phyloP scores from a whole-genome alignment of 2,888 invertebrate genomes.

The Zygaena filipendulae region DNA sequence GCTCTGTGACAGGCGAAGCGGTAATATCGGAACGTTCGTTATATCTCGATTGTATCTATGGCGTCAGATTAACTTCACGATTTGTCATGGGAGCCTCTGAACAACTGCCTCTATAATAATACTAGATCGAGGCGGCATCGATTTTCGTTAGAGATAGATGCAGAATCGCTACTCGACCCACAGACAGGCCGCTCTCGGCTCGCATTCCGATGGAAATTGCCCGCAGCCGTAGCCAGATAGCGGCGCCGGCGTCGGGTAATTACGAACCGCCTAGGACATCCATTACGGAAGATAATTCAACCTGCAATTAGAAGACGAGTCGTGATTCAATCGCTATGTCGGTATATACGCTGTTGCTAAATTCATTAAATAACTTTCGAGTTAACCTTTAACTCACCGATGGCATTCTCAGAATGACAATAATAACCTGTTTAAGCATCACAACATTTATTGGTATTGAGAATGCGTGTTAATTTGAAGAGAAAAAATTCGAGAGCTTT shows the following conservation, averaged over 20 bases:
- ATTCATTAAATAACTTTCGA: no score
- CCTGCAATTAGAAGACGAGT: slow-evolving; percentile 48
- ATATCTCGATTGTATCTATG: neutral
- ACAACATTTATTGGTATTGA: no score
- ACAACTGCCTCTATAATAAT: slow-evolving; percentile 2
- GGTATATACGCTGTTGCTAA: slow-evolving; percentile 27
- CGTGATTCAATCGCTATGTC: slow-evolving; percentile 34
- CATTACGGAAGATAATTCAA: slow-evolving; percentile 56
- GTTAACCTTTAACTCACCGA: no score
- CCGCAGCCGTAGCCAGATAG: slow-evolving; percentile 36
- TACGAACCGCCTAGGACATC: slow-evolving; percentile 49
- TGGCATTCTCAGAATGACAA: no score
- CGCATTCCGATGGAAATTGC: slow-evolving; percentile 52
- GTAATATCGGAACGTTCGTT: slow-evolving; percentile 16
- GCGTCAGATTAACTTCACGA: slow-evolving; percentile 16
- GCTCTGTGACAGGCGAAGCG: slow-evolving; percentile 6
- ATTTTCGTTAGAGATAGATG: slow-evolving; percentile 34
- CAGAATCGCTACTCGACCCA: slow-evolving; percentile 48
- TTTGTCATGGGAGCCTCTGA: slow-evolving; percentile 34
- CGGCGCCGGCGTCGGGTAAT: slow-evolving; percentile 54
- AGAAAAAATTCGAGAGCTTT: no score
- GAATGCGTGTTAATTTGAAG: no score
- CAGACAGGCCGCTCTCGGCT: slow-evolving; percentile 26
- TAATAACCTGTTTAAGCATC: no score
- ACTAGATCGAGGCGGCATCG: slow-evolving; percentile 20